Conservation (phyloP, 1,140 invertebrate genomes). For the Drosophila sechellia region DNA sequence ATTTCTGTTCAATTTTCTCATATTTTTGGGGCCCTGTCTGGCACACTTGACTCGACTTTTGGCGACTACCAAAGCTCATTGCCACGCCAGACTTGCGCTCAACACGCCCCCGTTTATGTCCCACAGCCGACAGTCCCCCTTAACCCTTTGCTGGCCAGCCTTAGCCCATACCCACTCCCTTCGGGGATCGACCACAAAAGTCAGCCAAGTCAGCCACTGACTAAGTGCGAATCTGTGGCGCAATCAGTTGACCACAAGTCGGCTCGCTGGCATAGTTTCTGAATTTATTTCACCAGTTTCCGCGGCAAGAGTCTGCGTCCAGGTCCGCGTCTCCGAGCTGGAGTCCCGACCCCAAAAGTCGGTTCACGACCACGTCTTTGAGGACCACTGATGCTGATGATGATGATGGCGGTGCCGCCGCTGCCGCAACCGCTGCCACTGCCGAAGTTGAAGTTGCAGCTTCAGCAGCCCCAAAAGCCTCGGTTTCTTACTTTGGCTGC, state of each 20-base stretch:
- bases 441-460: slow-evolving; percentile 53
- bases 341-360: slow-evolving; percentile 52
- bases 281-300: slow-evolving; percentile 76
- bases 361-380: slow-evolving; percentile 65
- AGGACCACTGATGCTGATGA: slow-evolving; percentile 41
- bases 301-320: slow-evolving; percentile 13
- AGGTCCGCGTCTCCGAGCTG: slow-evolving; percentile 17
- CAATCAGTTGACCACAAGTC: slow-evolving; percentile 72
- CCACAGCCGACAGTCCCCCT: slow-evolving; percentile 37
- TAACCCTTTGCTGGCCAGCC: background rate
- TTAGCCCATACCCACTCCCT: slow-evolving; percentile 9
- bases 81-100: slow-evolving; percentile 58
- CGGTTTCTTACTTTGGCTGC: slow-evolving; percentile 50
- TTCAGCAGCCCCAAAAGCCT: slow-evolving; percentile 31
- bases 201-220: slow-evolving; percentile 62
- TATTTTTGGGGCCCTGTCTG: slow-evolving; percentile 9
- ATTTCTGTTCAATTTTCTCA: background rate
- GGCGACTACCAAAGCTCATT: slow-evolving; percentile 68
- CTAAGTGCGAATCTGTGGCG: slow-evolving; percentile 82
- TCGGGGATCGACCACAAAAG: slow-evolving; percentile 25
- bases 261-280: slow-evolving; percentile 70
- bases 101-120: slow-evolving; percentile 79
- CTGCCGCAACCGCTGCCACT: slow-evolving; percentile 31
- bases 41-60: slow-evolving; percentile 47
- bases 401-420: slow-evolving; percentile 55